Conservation (phyloP, 2,797 vertebrate genomes). For the Acanthopagrus latus region DNA sequence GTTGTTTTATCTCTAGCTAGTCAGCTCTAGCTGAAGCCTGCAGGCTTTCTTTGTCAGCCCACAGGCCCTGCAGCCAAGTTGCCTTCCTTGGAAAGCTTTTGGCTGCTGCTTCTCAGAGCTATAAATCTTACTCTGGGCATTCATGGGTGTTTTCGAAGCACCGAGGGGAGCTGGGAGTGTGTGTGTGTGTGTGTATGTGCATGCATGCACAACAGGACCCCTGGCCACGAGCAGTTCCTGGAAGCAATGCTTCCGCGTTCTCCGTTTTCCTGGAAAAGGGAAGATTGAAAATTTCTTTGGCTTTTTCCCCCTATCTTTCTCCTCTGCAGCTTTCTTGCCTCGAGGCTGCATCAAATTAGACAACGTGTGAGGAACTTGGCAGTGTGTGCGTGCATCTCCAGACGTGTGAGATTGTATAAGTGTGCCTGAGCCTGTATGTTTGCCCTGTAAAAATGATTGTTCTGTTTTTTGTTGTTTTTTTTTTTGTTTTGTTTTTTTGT, state of each 20-base stretch:
- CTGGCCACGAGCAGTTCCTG: conserved; percentile 92
- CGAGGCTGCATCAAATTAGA: conserved; percentile 74
- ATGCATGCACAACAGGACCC: conserved; percentile 75
- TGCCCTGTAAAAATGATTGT: conserved; percentile 42
- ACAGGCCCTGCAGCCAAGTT: conserved; percentile 69
- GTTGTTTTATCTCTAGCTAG: conserved; percentile 26
- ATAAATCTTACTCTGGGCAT: conserved; percentile 84
- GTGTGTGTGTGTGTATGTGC: conserved; percentile 30
- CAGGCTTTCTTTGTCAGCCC: conserved; percentile 70
- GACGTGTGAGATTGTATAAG: conserved; percentile 56
- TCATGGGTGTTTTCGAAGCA: conserved; percentile 86
- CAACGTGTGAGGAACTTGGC: conserved; percentile 68
- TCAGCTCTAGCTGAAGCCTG: conserved; percentile 55
- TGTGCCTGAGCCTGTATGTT: conserved; percentile 30
- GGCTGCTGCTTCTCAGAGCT: conserved; percentile 83
- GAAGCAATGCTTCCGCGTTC: conserved; percentile 92
- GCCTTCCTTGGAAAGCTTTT: conserved; percentile 84
- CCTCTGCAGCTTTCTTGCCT: conserved; percentile 65
- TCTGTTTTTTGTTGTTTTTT: conserved; percentile 12
- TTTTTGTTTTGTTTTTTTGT: background rate
- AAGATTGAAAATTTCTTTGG: conserved; percentile 89
- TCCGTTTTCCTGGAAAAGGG: conserved; percentile 96
- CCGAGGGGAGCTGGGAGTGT: conserved; percentile 56
- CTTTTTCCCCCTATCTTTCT: conserved; percentile 79
- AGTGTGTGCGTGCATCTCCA: conserved; percentile 42